Evolutionary conservation across 2,888 invertebrate species (phyloP).

Genomic region (Melikaiella ostensackeni): DNA sequence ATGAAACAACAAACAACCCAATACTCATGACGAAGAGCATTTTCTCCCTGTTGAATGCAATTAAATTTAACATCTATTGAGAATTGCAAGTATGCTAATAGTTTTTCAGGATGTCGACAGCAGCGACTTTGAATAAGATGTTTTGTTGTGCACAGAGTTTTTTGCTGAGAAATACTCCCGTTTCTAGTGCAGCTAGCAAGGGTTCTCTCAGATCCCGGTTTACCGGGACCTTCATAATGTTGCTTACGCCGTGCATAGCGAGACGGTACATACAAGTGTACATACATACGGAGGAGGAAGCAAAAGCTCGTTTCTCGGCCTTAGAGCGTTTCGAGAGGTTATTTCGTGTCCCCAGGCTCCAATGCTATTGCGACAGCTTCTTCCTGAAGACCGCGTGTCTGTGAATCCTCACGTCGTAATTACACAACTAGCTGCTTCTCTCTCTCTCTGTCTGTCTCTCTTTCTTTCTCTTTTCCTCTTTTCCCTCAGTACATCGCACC

Average conservation of each 20-base stretch:
- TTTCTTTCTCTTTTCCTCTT: slow-evolving; percentile 41
- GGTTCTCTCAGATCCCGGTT: slow-evolving; percentile 26
- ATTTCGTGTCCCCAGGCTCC: slow-evolving; percentile 59
- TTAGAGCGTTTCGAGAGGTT: slow-evolving; percentile 53
- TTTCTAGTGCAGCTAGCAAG: slow-evolving; percentile 12
- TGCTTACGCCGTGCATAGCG: slow-evolving; percentile 17
- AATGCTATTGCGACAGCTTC: slow-evolving; percentile 41
- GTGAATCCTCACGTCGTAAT: slow-evolving; percentile 61
- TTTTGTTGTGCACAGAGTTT: slow-evolving; percentile 15
- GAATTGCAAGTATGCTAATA: slow-evolving; percentile 26
- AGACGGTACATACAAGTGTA: slow-evolving; percentile 58
- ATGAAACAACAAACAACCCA: neutral
- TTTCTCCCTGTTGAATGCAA: slow-evolving; percentile 20
- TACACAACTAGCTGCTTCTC: slow-evolving; percentile 55
- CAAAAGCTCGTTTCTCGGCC: slow-evolving; percentile 52
- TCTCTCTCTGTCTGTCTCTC: neutral
- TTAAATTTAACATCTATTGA: slow-evolving; percentile 11
- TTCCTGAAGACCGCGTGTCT: slow-evolving; percentile 47
- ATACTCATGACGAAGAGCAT: neutral
- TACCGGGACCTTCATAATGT: slow-evolving; percentile 33
- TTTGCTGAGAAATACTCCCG: slow-evolving; percentile 18
- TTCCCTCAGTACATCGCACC: slow-evolving; percentile 2
- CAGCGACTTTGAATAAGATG: slow-evolving; percentile 30
- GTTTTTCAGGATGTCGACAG: neutral
- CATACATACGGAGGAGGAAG: slow-evolving; percentile 53